Percentiles rank a stretch among this genome's conserved stretches.
These are phyloP conservation scores for Meriones unguiculatus DNA, from an alignment of 2,113 vertebrate genomes.

Conservation along the genomic window DNA sequence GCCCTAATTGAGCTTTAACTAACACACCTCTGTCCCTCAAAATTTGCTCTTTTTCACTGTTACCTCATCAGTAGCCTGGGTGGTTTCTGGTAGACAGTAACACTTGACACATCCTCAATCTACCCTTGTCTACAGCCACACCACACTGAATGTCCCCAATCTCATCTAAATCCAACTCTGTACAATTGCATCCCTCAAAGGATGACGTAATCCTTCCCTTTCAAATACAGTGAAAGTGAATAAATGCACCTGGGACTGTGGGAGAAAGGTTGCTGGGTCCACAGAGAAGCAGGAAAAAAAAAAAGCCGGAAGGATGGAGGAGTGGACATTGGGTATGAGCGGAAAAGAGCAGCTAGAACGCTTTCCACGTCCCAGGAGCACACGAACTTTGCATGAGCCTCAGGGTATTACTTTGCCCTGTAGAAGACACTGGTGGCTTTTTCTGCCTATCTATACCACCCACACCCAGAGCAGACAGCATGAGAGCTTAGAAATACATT, in stretches of 20 bases:
- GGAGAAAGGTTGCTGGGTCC: neutral
- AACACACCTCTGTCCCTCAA: neutral
- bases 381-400: neutral
- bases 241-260: neutral
- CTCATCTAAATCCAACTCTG: neutral
- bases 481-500: neutral
- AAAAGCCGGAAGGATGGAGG: neutral
- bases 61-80: neutral
- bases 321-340: neutral
- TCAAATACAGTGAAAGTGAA: neutral
- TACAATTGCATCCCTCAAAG: neutral
- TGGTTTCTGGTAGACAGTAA: neutral
- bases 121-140: neutral
- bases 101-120: neutral
- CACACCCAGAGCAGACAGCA: neutral
- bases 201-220: neutral
- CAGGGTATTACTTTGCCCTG: neutral
- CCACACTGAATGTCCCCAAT: neutral
- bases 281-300: neutral
- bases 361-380: neutral
- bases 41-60: neutral
- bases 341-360: neutral
- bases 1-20: neutral
- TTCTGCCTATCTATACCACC: neutral
- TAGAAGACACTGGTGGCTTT: neutral